Base-by-base conservation (phyloP, 2,888 invertebrate species). In the Epinotia nisella region DNA sequence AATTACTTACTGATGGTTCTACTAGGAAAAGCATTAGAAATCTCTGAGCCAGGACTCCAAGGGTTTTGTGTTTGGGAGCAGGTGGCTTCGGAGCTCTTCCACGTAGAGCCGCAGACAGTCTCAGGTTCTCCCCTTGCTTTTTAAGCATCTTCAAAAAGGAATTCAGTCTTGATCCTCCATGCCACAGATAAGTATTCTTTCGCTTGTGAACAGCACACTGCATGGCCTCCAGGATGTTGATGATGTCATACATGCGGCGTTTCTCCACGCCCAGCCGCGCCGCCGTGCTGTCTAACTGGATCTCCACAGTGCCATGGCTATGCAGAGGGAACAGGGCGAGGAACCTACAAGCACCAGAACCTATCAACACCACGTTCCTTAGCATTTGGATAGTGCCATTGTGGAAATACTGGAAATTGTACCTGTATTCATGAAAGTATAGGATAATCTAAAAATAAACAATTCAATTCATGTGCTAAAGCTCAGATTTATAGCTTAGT, bases 11-110 rank as follows among this genome's bases (percentile, higher is more conserved):
- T 86, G 95, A 94, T 78, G 94, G 92, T 79, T 95, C 95, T 51
- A 96, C 95, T 74, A 96, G 90, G 83, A 96, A 96, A 61, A 96
- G 87, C 96, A 96, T 96, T 5, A 96, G 88, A 86, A 96, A 96
- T 84, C 95, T 95, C 80, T 96, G 95, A 76, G 96, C 96, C 90
- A 96, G 92, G 7, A 96, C 94, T 70, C 96, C 96, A 45, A 96
- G 87, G 59, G 96, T 95, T 81, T 95, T 96, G 79, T 96, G 95
- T 86, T 95, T 94, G 59, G 94, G 94, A 68, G 94, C 87, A 24
- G 93, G 90, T 41, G 91, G 89, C 73, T 94, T 94, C 0, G 91
- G 90, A 53, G 92, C 93, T 75, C 85, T 87, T 10, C 93, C 94
- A 21, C 94, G 87, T 15, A 95, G 90, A 69, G 94, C 94, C 74